Base-by-base conservation (phyloP, 2,113 vertebrate species). In the Clarias batrachus region DNA sequence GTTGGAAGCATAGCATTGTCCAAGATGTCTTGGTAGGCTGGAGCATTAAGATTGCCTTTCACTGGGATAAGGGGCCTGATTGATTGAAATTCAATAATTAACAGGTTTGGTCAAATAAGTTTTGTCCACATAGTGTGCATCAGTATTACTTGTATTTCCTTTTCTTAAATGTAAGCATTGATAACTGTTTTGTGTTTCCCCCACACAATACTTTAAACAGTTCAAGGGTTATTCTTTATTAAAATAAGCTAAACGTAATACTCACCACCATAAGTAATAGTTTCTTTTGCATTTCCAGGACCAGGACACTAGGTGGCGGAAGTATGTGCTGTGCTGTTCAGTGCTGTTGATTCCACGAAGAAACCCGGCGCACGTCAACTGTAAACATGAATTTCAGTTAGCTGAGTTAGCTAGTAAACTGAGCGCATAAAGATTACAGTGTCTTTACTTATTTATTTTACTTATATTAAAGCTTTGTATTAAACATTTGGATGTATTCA, bases 261-360 rank as follows among this genome's bases (percentile, higher is more conserved):
- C 63, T 27, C 14, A 66, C 63, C n/a, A 27, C n/a, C 12, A 4
- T 68, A 27, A 8, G n/a, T 14, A 66, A n/a, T 8, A 48, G 48
- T 48, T 48, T 48, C 0, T 48, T n/a, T 10, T 16, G 25, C 56
- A 12, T 13, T 41, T 65, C 16, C 23, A 85, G 48, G 33, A 37
- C 85, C 88, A 54, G 30, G 19, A 23, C 88, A 17, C 33, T 23
- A 82, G 85, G 82, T 4, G 88, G 85, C 82, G 74, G 30, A 48
- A 48, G 7, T 48, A 48, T 7, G 48, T 8, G 48, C 4, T 8
- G 10, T 17, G 23, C 1, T 2, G 19, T 4, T 71, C 2, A 12
- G 19, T 19, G 37, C 2, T 63, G 19, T 19, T 37, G 27, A 71
- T 12, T 17, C 48, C 41, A 79, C 56, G 84, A 85, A 79, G 74